These are phyloP conservation scores for Heptranchias perlo DNA, from an alignment of 2,113 vertebrate genomes.

Conservation along the genomic window DNA sequence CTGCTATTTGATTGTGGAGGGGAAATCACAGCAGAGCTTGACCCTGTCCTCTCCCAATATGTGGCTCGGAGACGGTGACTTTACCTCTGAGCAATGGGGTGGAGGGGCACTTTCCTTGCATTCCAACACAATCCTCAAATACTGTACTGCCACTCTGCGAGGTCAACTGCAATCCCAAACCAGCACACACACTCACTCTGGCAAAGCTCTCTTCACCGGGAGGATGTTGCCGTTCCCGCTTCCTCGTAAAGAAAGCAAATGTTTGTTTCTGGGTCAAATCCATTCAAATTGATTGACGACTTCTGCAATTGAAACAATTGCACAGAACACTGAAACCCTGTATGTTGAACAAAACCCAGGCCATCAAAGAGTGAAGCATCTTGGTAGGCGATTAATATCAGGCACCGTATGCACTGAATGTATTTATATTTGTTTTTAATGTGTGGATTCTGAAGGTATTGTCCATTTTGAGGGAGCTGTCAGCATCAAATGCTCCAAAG, in stretches of 20 bases:
- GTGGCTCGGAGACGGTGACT: not conserved
- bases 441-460: slow-evolving; percentile 13
- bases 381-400: not conserved
- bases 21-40: not conserved
- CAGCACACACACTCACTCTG: not conserved
- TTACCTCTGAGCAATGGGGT: not conserved
- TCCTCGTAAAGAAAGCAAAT: slow-evolving; percentile 12
- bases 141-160: not conserved
- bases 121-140: not conserved
- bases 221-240: not conserved
- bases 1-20: not conserved
- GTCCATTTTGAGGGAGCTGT: not conserved
- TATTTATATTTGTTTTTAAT: not conserved
- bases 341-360: not conserved
- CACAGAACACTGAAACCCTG: not conserved
- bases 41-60: not conserved
- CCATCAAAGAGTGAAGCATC: not conserved
- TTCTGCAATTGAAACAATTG: not conserved
- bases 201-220: not conserved
- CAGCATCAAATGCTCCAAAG: not conserved
- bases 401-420: not conserved
- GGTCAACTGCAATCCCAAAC: not conserved
- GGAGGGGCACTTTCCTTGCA: not conserved
- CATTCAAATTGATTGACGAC: slow-evolving; percentile 20
- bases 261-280: not conserved